These are phyloP conservation scores for Pycnomerus fuliginosus DNA, from an alignment of 2,888 invertebrate species.

Conservation along the genomic window DNA sequence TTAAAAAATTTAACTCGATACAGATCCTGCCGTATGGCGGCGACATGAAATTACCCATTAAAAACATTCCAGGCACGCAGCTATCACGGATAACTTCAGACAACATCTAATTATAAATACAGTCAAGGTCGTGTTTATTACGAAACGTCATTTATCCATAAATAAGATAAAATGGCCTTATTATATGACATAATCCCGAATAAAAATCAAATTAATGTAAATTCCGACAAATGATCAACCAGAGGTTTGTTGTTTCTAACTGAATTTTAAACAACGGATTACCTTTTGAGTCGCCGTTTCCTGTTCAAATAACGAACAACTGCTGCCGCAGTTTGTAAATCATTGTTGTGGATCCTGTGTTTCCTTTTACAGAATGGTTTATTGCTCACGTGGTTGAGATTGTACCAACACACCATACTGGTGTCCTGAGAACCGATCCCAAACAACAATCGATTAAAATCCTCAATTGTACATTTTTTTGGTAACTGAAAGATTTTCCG, in stretches of 20 bases:
- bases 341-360: slow-evolving; percentile 14
- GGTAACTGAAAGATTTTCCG: too few relatives aligned
- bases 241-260: too few relatives aligned
- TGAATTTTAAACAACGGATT: too few relatives aligned
- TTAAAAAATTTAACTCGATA: background rate
- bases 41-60: slow-evolving; percentile 5
- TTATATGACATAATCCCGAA: background rate
- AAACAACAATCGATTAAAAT: too few relatives aligned
- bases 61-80: slow-evolving; percentile 1
- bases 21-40: background rate
- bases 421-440: too few relatives aligned
- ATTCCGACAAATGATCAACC: too few relatives aligned
- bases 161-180: slow-evolving; percentile 8
- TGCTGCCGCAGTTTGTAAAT: slow-evolving; percentile 20
- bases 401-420: slow-evolving; percentile 22
- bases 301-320: slow-evolving; percentile 10
- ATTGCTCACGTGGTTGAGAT: slow-evolving; percentile 22
- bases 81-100: slow-evolving; percentile 11
- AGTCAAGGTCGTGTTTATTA: slow-evolving; percentile 30
- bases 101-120: slow-evolving; percentile 33
- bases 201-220: too few relatives aligned
- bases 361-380: slow-evolving; percentile 21
- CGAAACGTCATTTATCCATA: slow-evolving; percentile 11
- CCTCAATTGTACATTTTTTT: too few relatives aligned
- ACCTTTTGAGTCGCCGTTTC: slow-evolving; percentile 10